phyloP scores from a whole-genome alignment of 1,140 invertebrate genomes.

The Megalonaias nervosa region DNA sequence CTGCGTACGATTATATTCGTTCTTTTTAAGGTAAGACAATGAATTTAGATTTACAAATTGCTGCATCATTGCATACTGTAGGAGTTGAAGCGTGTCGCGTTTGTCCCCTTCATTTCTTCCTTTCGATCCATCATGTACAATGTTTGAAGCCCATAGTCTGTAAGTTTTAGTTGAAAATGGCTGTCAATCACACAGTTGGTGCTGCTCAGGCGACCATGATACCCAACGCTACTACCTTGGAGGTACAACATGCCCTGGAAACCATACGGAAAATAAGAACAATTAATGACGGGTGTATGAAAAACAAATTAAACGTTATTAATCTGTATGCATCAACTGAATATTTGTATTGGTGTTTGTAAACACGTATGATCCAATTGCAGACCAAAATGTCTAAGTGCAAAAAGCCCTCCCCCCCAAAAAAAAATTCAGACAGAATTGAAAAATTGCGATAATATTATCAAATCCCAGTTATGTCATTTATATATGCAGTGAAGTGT shows the following conservation, averaged over 20 bases:
- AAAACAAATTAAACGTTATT: not conserved
- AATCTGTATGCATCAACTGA: not conserved
- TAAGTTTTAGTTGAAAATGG: slow-evolving; percentile 96
- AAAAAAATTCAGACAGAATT: too few species aligned
- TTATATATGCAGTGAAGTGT: too few species aligned
- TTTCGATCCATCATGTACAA: slow-evolving; percentile 3
- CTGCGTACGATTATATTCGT: too few species aligned
- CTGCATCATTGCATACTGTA: too few species aligned
- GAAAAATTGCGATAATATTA: too few species aligned
- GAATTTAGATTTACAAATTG: too few species aligned
- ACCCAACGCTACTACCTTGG: slow-evolving; percentile 89
- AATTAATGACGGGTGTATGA: not conserved
- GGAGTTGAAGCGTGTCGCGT: not conserved
- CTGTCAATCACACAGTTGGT: slow-evolving; percentile 98
- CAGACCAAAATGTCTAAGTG: not conserved
- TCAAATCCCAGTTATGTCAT: too few species aligned
- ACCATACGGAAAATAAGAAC: not conserved
- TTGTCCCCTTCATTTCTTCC: slow-evolving; percentile 1
- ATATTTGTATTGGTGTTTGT: not conserved
- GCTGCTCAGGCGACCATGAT: slow-evolving; percentile 95
- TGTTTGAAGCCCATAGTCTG: slow-evolving; percentile 90
- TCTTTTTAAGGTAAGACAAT: too few species aligned
- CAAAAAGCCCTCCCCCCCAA: too few species aligned
- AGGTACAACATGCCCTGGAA: slow-evolving; percentile 93
- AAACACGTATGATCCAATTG: not conserved